Conservation (phyloP, 92 coral and sea anemone genomes). For the Phenganax marumi region DNA sequence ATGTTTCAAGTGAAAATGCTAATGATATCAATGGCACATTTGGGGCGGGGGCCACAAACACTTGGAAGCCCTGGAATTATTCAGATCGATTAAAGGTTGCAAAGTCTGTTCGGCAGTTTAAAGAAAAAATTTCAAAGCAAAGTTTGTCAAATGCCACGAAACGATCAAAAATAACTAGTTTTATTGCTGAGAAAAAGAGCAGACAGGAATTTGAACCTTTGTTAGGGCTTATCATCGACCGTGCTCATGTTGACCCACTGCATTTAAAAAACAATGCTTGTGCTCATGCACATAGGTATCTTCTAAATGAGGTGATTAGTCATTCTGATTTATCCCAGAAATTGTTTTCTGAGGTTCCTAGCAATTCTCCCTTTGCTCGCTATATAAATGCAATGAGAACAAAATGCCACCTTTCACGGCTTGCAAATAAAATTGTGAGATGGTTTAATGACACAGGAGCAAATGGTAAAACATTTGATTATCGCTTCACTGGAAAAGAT, state of each 20-base stretch:
- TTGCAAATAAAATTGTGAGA: slow-evolving; percentile 53
- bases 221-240: slow-evolving; percentile 55
- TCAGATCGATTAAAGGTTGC: slow-evolving; percentile 45
- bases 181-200: slow-evolving; percentile 55
- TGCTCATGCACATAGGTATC: slow-evolving; percentile 51
- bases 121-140: slow-evolving; percentile 36
- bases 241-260: slow-evolving; percentile 64
- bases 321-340: slow-evolving; percentile 40
- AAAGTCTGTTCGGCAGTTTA: slow-evolving; percentile 43
- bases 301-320: slow-evolving; percentile 44
- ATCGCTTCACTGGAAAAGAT: slow-evolving; percentile 59
- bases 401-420: slow-evolving; percentile 47
- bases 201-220: slow-evolving; percentile 66
- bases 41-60: slow-evolving; percentile 31
- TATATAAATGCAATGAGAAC: slow-evolving; percentile 29
- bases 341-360: slow-evolving; percentile 49
- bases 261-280: slow-evolving; percentile 71
- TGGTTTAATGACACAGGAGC: slow-evolving; percentile 58
- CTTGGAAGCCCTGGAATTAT: slow-evolving; percentile 64
- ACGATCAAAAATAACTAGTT: slow-evolving; percentile 44
- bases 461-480: slow-evolving; percentile 51
- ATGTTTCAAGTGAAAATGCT: slow-evolving; percentile 48
- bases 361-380: slow-evolving; percentile 40
- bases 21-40: slow-evolving; percentile 39
- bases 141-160: slow-evolving; percentile 40